A percentile compares a stretch with the other conserved stretches of the same genome.
Evolutionary conservation across 2,797 vertebrate genomes (phyloP).

Genomic region (Acipenser transmontanus): DNA sequence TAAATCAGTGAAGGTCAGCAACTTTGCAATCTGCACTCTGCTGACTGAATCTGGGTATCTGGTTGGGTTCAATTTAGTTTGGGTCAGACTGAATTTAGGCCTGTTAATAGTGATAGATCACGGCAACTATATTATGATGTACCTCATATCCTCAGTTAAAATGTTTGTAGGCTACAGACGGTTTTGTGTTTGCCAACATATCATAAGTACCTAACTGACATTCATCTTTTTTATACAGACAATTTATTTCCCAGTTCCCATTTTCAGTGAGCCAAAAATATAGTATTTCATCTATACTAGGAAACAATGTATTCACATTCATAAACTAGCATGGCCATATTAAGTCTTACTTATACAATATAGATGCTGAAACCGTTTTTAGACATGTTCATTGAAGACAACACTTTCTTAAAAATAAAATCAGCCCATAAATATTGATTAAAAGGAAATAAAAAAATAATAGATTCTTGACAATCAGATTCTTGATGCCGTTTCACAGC

Average conservation of each 20-base stretch:
- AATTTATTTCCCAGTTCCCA: too few relatives aligned
- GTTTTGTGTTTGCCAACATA: not conserved
- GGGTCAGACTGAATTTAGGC: too few relatives aligned
- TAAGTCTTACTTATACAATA: slow-evolving; percentile 56
- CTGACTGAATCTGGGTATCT: too few relatives aligned
- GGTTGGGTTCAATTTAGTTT: too few relatives aligned
- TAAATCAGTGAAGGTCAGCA: too few relatives aligned
- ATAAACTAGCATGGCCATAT: slow-evolving; percentile 47
- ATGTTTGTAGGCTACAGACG: not conserved
- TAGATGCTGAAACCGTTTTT: slow-evolving; percentile 62
- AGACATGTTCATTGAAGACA: slow-evolving; percentile 69
- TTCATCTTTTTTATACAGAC: not conserved
- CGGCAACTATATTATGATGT: too few relatives aligned
- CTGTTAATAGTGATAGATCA: too few relatives aligned
- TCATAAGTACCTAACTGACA: not conserved
- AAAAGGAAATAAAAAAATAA: slow-evolving; percentile 44
- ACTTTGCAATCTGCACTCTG: too few relatives aligned
- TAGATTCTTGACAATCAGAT: slow-evolving; percentile 48
- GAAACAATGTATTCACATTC: slow-evolving; percentile 30
- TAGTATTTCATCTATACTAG: too few relatives aligned
- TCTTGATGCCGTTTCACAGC: slow-evolving; percentile 46
- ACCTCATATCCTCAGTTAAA: too few relatives aligned
- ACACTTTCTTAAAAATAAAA: slow-evolving; percentile 44
- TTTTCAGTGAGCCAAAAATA: too few relatives aligned
- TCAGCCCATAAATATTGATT: slow-evolving; percentile 68